Conservation (phyloP, 2,888 invertebrate species). For the Archips xylosteana region DNA sequence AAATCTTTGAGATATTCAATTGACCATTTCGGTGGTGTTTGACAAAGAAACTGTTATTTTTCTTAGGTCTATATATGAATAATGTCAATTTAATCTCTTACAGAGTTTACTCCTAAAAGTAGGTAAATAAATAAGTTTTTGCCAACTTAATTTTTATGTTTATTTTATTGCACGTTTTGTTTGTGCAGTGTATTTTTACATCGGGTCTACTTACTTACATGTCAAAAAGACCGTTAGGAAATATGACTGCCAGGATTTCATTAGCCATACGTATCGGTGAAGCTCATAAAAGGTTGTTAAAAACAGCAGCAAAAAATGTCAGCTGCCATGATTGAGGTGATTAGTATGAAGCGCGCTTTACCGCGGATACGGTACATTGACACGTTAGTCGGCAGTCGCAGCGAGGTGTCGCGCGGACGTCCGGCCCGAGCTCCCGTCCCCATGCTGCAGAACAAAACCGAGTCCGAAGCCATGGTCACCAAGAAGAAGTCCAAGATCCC, state of each 20-base stretch:
- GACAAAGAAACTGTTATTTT: background rate
- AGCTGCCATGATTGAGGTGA: conserved; percentile 11
- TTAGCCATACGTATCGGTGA: background rate
- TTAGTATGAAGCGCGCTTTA: conserved; percentile 49
- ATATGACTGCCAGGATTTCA: no score
- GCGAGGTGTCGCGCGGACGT: conserved; percentile 76
- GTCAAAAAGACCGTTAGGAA: no score
- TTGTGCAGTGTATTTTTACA: no score
- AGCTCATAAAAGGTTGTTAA: background rate
- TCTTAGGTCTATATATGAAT: background rate
- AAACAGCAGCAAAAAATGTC: background rate
- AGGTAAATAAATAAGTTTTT: no score
- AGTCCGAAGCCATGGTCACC: conserved; percentile 78
- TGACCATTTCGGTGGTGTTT: background rate
- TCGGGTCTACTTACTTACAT: no score
- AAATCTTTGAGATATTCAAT: no score
- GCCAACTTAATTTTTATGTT: no score
- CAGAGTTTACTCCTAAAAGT: background rate
- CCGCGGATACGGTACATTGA: conserved; percentile 71
- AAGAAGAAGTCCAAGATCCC: conserved; percentile 84
- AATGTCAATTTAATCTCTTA: no score
- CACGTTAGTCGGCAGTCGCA: conserved; percentile 72
- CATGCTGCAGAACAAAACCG: conserved; percentile 78
- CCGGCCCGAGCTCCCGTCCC: conserved; percentile 63
- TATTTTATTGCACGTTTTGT: no score